These are phyloP conservation scores for Tetrao urogallus DNA, from an alignment of 2,113 vertebrate species.

Conservation along the genomic window DNA sequence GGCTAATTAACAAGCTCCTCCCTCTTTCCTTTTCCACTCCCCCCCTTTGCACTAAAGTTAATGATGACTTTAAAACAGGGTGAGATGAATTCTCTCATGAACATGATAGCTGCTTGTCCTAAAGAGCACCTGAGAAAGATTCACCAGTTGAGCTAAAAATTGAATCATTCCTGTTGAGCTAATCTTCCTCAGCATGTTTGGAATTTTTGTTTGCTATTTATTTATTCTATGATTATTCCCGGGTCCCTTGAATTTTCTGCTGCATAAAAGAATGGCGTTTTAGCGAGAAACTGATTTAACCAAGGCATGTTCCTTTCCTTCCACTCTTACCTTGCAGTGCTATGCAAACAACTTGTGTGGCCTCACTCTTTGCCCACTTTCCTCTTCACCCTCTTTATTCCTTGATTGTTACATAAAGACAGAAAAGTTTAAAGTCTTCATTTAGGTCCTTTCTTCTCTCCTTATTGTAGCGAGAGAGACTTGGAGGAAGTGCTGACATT, in stretches of 20 bases:
- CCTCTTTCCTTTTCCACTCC: not conserved
- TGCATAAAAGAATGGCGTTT: not conserved
- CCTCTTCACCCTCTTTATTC: not conserved
- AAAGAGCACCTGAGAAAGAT: not conserved
- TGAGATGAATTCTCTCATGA: not conserved
- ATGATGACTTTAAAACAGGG: not conserved
- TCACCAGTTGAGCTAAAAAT: not conserved
- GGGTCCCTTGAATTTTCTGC: not conserved
- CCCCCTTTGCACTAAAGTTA: not conserved
- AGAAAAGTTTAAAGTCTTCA: not conserved
- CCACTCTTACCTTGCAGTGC: not conserved
- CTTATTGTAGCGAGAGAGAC: constrained; percentile 87
- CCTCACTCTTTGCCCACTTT: not conserved
- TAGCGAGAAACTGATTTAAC: not conserved
- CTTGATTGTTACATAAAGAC: not conserved
- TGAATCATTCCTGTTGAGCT: not conserved
- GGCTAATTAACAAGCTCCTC: not conserved
- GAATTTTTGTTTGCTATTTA: not conserved
- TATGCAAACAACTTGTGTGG: not conserved
- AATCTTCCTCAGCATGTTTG: not conserved
- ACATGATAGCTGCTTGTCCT: not conserved
- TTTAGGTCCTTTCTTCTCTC: not conserved
- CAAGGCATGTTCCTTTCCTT: not conserved
- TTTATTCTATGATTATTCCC: not conserved
- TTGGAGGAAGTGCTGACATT: constrained; percentile 95